phyloP scores from a whole-genome alignment of 2,113 vertebrate genomes.

The Eurystomus gularis region DNA sequence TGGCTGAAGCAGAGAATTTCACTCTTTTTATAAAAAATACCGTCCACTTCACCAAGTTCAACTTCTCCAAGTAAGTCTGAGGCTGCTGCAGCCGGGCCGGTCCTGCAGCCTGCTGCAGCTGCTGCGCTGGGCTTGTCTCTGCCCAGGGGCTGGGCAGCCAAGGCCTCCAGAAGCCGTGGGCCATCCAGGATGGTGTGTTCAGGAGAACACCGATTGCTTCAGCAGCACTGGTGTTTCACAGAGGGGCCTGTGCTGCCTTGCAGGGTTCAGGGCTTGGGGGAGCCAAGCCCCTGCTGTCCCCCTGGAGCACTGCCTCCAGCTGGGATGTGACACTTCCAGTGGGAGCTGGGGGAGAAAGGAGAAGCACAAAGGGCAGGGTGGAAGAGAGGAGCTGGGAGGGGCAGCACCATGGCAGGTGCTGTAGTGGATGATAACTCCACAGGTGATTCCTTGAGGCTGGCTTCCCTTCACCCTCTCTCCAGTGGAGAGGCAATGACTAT shows the following conservation, averaged over 20 bases:
- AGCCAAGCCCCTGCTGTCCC: too few species aligned
- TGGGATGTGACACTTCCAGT: too few species aligned
- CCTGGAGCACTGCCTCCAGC: too few species aligned
- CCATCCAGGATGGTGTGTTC: not conserved
- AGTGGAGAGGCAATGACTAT: not conserved
- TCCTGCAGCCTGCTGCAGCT: not conserved
- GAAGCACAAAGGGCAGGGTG: not conserved
- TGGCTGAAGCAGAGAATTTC: conserved; percentile 72
- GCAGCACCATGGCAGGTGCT: not conserved
- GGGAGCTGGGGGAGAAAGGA: not conserved
- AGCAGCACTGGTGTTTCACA: not conserved
- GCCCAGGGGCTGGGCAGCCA: not conserved
- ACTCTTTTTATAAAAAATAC: conserved; percentile 79
- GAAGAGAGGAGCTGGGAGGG: not conserved
- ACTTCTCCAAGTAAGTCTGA: conserved; percentile 73
- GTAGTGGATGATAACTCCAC: not conserved
- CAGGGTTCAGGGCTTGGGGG: too few species aligned
- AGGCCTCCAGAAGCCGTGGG: accelerated
- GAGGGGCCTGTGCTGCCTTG: too few species aligned
- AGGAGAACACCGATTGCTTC: accelerated
- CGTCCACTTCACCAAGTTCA: conserved; percentile 77
- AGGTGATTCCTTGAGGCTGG: not conserved
- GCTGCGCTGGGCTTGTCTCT: not conserved
- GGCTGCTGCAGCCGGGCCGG: not conserved
- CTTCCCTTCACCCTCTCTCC: not conserved